phyloP scores from a whole-genome alignment of 92 coral and sea anemone species.

The Bergia puertoricense region DNA sequence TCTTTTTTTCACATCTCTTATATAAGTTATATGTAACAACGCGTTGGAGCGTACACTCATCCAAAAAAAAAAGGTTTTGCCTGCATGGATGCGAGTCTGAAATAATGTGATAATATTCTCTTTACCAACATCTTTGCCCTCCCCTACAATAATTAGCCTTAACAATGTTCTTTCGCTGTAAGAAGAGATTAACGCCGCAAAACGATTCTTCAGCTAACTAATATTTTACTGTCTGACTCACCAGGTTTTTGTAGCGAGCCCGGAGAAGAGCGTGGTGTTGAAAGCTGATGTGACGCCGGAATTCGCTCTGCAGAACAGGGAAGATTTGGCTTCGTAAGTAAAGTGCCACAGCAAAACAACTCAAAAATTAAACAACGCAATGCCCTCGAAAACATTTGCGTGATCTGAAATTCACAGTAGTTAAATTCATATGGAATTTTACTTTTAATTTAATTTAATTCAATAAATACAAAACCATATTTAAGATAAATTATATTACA shows the following conservation, averaged over 20 bases:
- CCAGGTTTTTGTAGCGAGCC: constrained; percentile 36
- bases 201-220: neutral
- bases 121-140: neutral
- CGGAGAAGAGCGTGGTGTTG: constrained; percentile 22
- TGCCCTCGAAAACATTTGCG: neutral
- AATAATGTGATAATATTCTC: no score
- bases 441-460: no score
- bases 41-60: no score
- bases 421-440: neutral
- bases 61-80: no score
- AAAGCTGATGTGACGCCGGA: neutral
- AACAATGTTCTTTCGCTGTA: neutral
- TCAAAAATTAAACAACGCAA: neutral
- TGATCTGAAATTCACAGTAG: neutral
- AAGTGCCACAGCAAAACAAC: neutral
- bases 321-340: constrained; percentile 25
- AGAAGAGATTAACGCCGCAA: no score
- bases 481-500: no score
- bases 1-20: no score
- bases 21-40: no score
- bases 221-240: neutral
- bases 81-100: no score
- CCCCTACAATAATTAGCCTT: neutral
- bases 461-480: no score
- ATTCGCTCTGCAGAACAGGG: constrained; percentile 33